These are phyloP conservation scores for Cygnus atratus DNA, from an alignment of 2,113 vertebrate genomes.

Conservation along the genomic window DNA sequence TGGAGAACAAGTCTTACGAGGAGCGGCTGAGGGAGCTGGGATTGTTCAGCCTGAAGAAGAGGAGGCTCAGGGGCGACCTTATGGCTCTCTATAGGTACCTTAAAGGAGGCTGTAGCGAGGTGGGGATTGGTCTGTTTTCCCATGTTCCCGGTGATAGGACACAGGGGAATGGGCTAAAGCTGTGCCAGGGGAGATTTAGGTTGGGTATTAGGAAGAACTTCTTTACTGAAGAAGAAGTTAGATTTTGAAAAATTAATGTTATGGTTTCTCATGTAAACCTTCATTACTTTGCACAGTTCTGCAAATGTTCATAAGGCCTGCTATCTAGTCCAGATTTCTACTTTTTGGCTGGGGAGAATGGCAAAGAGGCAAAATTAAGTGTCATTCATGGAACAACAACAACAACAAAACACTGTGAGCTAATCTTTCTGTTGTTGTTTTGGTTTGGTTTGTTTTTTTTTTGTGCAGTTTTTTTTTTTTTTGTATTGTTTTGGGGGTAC, in stretches of 20 bases:
- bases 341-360: background rate
- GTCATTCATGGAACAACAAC: background rate
- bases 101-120: no score
- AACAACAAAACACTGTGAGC: background rate
- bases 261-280: background rate
- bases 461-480: background rate
- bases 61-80: no score
- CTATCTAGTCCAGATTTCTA: background rate
- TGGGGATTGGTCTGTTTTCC: no score
- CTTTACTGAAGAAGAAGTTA: no score
- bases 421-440: background rate
- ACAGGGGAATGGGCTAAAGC: no score
- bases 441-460: background rate
- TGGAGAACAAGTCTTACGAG: no score
- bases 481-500: fast-evolving
- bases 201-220: no score
- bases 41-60: no score
- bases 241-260: background rate
- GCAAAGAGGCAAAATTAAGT: background rate
- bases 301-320: background rate
- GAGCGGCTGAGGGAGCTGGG: no score
- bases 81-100: no score
- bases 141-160: no score
- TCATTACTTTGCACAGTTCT: background rate
- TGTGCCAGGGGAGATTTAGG: no score